phyloP scores from a whole-genome alignment of 1,140 invertebrate species.

The Portunus trituberculatus region DNA sequence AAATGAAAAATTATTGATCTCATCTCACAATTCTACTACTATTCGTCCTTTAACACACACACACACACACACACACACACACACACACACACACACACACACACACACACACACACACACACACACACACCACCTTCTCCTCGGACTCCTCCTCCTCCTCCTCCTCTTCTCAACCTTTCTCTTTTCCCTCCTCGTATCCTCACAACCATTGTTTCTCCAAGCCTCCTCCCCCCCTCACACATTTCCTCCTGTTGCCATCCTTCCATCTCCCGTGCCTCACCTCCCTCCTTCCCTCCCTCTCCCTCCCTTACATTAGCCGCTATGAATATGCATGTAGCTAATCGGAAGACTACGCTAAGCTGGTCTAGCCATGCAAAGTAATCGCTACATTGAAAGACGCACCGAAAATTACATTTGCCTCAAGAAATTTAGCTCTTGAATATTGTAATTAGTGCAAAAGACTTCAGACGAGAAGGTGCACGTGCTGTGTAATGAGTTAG shows the following conservation, averaged over 20 bases:
- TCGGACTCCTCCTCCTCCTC: background rate
- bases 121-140: background rate
- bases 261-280: background rate
- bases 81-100: too few species aligned
- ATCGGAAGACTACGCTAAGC: slow-evolving; percentile 64
- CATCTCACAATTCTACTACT: background rate
- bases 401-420: slow-evolving; percentile 74
- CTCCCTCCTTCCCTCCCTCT: background rate
- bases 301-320: slow-evolving; percentile 46
- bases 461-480: slow-evolving; percentile 65
- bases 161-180: background rate
- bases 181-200: background rate
- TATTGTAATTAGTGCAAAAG: slow-evolving; percentile 75
- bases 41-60: background rate
- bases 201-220: background rate
- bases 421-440: slow-evolving; percentile 73
- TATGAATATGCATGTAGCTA: slow-evolving; percentile 70
- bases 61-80: background rate
- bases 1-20: too few species aligned
- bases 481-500: slow-evolving; percentile 54
- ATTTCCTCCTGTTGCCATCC: background rate
- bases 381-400: slow-evolving; percentile 75
- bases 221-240: background rate
- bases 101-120: background rate
- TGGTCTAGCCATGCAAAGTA: slow-evolving; percentile 70